Base-by-base conservation (phyloP, 2,113 vertebrate species). In the Apeltes quadracus region DNA sequence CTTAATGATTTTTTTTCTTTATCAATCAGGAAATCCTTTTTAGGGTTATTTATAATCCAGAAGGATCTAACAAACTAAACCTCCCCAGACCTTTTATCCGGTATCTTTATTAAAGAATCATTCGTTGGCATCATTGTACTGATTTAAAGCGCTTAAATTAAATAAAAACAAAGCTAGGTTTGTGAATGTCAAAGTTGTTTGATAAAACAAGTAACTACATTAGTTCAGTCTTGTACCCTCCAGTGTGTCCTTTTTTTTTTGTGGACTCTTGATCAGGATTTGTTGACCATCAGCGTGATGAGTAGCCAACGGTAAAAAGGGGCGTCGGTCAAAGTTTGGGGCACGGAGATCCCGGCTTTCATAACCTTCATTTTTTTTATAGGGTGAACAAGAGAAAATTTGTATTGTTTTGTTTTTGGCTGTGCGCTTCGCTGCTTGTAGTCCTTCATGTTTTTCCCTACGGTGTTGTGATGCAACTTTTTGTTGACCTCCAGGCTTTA, bases 101-200 rank as follows among this genome's bases (percentile, higher is more conserved):
- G 27, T 23, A n/a, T 5, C 29, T 29, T 29, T 29, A 29, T 29
- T 29, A 29, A n/a, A n/a, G 29, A 16, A 10, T 25, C 27, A 8
- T 39, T 34, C 4, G n/a, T 50, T 27, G 18, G 61, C 5, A 16
- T 41, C 57, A 2, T 5, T 27, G 50, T 43, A 34, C 38, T 46
- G 71, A 22, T 56, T 9, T 8, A 7, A 7, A 61, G 32, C 15
- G n/a, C 16, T 50, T 22, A 50, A 12, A 10, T 38, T 1, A 12
- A 44, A 44, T 2, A 2, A 48, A n/a, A 48, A 27, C 16, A 32
- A 34, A 56, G 25, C 61, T 25, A 43, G 1, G 36, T 64, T 18
- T 63, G 59, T 63, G 38, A 54, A 12, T 58, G 29, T 66, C 48
- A 51, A 73, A n/a, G 38, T 54, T 57, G 51, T 64, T 46, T 50